Base-by-base conservation (phyloP, 1,140 invertebrate species). In the Metopolophium dirhodum region DNA sequence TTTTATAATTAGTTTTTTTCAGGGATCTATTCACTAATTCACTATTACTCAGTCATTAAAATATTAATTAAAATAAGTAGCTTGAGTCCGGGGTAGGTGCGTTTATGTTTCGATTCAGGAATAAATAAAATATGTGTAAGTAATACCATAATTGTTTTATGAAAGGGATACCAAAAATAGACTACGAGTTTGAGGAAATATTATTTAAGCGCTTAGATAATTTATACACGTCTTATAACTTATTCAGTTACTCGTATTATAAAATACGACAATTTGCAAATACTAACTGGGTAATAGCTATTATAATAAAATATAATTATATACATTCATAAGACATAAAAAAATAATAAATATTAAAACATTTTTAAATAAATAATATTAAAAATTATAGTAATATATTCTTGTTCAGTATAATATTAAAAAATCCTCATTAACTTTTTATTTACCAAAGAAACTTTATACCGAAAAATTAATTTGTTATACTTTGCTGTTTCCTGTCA, bases 31-130 rank as follows among this genome's bases (percentile, higher is more conserved):
- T 54, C 23, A 54, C 4, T 22, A 68, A 54, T 54, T 54, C 23
- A 54, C 4, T 22, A 68, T 30, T 9, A 68, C 57, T 61, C 11
- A 68, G 3, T 68, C 30, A 30, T 68, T 68, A 30, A 14, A 30
- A 68, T 3, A 57, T 14, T n/a, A 68, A 30, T 68, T 68, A 93
- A 94, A 88, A 93, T 47, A 41, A 85, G 20, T 68, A 49, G 14
- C 22, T 54, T 7, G 6, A 7, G 51, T 54, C 20, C 20, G 22
- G 7, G 49, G 11, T 51, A 51, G 51, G 7, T 54, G 22, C 22
- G 18, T 54, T 20, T 77, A 3, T 77, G 4, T n/a, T 77, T 18
- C 0, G 1, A n/a, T n/a, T 35, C n/a, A 18, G 3, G 9, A 7
- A 35, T 35, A 77, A 11, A 68, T 68, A 77, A 35, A 41, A 41